Base-by-base conservation (phyloP, 2,888 invertebrate species). In the Alloscopus bannaensis region DNA sequence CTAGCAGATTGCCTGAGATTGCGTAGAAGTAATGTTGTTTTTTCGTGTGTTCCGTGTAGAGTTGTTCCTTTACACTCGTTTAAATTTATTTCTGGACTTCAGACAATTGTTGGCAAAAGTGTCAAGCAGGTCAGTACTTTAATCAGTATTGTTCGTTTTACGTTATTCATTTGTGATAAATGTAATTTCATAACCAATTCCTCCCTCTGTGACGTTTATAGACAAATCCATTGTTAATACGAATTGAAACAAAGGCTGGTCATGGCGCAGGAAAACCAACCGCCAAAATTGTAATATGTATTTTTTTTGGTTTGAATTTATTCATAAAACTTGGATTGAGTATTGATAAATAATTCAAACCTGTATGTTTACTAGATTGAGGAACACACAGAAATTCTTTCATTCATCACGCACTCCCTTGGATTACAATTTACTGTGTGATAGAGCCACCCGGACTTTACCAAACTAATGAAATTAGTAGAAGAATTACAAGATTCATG, bases 241-340 rank as follows among this genome's bases (percentile, higher is more conserved):
- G 95, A 73, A 92, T 99, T 83, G 98, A 99, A 88, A 96, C 95
- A 75, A 96, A 97, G 89, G 95, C 98, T 20, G 99, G 99, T 0
- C 99, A 99, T 90, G 99, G 99, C 55, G 92, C 94, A 81, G 99
- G 99, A 36, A 99, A 99, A 88, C 98, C 99, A 68, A 98, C 97
- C 52, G 91, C 94, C 2, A 99, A 99, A 91, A 90, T 94, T 87
- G 96, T 96, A n/a, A n/a, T n/a, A 88, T 91, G 89, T 47, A 4
- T 28, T 22, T 22, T 57, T 57, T 13, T 3, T 2, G 4, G 4
- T 52, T 11, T 52, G 16, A 18, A 52, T 3, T 18, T 22, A 3
- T 4, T 3, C 52, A 22, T 73, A 4, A 1, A 47, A 18, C 11
- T 13, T 59, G 24, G 55, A 75, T 24, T 20, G n/a, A 24, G 31